Evolutionary conservation across 2,113 vertebrate genomes (phyloP).

Genomic region (Ctenomys sociabilis): DNA sequence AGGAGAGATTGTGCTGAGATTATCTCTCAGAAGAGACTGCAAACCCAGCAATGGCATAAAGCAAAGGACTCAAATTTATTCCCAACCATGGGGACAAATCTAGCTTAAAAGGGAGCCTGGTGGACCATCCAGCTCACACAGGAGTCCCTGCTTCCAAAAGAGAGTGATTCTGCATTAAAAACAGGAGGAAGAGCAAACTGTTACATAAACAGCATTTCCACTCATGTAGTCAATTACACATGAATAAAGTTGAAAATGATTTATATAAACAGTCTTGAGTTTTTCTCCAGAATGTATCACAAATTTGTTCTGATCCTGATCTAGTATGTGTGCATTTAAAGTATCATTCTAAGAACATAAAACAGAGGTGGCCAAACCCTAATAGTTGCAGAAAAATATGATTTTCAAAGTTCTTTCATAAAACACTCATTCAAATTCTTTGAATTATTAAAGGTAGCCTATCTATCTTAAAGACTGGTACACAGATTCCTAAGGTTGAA

Average conservation of each 20-base stretch:
- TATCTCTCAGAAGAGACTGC: not conserved
- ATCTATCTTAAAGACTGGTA: not conserved
- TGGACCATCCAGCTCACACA: not conserved
- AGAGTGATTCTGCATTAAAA: not conserved
- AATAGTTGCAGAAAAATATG: not conserved
- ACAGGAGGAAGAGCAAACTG: no score
- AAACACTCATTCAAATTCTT: not conserved
- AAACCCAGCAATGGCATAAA: not conserved
- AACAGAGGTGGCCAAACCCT: not conserved
- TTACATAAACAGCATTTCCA: not conserved
- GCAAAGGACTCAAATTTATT: not conserved
- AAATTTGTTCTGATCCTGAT: not conserved
- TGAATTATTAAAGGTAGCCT: not conserved
- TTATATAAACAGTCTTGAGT: not conserved
- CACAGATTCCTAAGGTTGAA: not conserved
- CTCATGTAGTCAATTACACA: not conserved
- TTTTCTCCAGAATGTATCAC: slow-evolving; percentile 8
- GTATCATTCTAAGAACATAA: slow-evolving; percentile 7
- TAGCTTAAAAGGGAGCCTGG: not conserved
- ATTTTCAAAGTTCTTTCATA: slow-evolving; percentile 15
- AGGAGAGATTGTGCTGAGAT: not conserved
- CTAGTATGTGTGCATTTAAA: not conserved
- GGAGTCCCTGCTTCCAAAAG: not conserved
- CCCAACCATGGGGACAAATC: not conserved
- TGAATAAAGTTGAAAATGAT: not conserved